Evolutionary conservation across 37 sponge, comb jelly and placozoan species (phyloP), one percentile per base, ranked within the genome.

Genomic region (Amphimedon queenslandica): DNA sequence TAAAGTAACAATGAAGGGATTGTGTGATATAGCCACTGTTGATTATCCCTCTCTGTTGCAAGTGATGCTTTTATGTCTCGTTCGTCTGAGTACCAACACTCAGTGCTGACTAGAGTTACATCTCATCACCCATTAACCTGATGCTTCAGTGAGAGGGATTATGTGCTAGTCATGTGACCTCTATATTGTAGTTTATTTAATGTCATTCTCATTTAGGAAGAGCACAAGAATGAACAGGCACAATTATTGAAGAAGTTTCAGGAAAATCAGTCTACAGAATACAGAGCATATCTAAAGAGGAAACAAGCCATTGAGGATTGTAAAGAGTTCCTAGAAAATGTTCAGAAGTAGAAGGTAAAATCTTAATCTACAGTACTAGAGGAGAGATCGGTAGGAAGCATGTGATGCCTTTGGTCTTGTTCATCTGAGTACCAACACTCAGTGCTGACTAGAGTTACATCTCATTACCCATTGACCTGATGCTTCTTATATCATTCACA

Each of bases 271-370:
- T 75, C 67, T 2, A 66, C 39, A 20, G 91, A 93, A 71, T 94
- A 93, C 67, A 77, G 60, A n/a, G 30, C 38, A 1, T 64, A 82
- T 32, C 39, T 84, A 16, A 67, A 80, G 51, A 82, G 97, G 35
- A 87, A 87, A 71, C 69, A 79, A 38, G 38, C 78, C 32, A 90
- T 96, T 37, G 97, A 96, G 69, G 56, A 88, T 43, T 72, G 97
- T 36, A 92, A 93, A 71, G 97, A 96, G 77, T 84, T 71, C 71
- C 71, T 93, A 42, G 97, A 96, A 69, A 83, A 63, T 53, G 56
- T 61, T 38, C 67, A 73, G 71, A 87, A 79, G 34, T 83, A 70
- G 8, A 96, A 90, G 88, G 94, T 84, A 27, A 32, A n/a, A n/a
- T n/a, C n/a, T n/a, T n/a, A n/a, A n/a, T n/a, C n/a, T n/a, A n/a